phyloP scores from a whole-genome alignment of 2,888 invertebrate species.

The Palloptera scutellata region DNA sequence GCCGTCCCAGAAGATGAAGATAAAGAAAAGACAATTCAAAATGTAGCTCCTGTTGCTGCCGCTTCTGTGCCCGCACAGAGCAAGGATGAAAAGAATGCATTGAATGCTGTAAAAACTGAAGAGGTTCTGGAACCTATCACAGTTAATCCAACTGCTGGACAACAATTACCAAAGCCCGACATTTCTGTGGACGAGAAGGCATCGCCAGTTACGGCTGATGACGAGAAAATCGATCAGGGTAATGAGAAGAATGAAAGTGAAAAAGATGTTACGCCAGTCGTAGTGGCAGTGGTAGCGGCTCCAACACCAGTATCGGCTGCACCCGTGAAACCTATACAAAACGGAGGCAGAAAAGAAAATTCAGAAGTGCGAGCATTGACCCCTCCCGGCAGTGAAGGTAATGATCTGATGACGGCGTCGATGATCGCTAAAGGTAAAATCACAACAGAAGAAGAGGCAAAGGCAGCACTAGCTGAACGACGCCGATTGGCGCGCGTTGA shows the following conservation, averaged over 20 bases:
- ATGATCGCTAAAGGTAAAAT: constrained; percentile 76
- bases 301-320: constrained; percentile 22
- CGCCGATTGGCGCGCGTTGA: constrained; percentile 88
- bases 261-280: constrained; percentile 20
- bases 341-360: constrained; percentile 58
- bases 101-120: constrained; percentile 59
- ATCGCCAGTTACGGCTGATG: constrained; percentile 40
- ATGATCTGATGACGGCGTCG: constrained; percentile 67
- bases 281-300: constrained; percentile 38
- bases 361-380: constrained; percentile 56
- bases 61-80: constrained; percentile 50
- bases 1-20: constrained; percentile 42
- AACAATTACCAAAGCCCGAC: constrained; percentile 31
- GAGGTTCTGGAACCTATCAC: constrained; percentile 38
- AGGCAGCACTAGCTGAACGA: constrained; percentile 91
- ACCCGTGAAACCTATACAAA: constrained; percentile 34
- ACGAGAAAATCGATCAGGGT: constrained; percentile 60
- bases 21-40: constrained; percentile 25
- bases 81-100: constrained; percentile 64
- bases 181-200: background rate
- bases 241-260: constrained; percentile 48
- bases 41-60: background rate
- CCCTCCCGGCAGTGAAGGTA: constrained; percentile 43
- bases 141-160: constrained; percentile 29
- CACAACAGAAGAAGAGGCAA: constrained; percentile 91